Evolutionary conservation across 2,797 vertebrate genomes (phyloP).

Genomic region (Schizopygopsis pylzovi): DNA sequence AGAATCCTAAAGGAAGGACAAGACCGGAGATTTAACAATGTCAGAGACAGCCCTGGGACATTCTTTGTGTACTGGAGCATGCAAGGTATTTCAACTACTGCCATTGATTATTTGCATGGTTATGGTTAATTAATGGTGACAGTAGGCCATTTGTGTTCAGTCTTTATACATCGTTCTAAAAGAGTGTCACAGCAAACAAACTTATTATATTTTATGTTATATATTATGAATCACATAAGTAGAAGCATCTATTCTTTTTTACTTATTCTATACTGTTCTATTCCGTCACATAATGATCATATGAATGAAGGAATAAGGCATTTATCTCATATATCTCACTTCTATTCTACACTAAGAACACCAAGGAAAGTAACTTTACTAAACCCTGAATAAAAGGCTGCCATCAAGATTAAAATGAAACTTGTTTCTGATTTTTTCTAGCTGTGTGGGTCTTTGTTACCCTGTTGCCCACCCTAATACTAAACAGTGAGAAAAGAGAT

Average conservation of each 20-base stretch:
- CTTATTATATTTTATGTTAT: neutral
- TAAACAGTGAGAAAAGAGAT: conserved; percentile 77
- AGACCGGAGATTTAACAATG: conserved; percentile 80
- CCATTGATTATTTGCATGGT: conserved; percentile 32
- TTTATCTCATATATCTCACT: neutral
- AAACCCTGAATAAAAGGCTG: neutral
- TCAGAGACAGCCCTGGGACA: conserved; percentile 79
- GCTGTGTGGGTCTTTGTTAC: conserved; percentile 84
- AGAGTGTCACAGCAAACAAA: neutral
- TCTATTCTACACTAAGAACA: neutral
- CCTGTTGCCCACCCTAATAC: conserved; percentile 83
- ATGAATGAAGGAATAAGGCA: no score
- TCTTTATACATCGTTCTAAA: neutral
- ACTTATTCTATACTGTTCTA: neutral
- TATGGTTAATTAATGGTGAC: conserved; percentile 15
- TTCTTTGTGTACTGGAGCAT: conserved; percentile 85
- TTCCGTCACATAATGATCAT: neutral
- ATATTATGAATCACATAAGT: neutral
- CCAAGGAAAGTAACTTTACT: neutral
- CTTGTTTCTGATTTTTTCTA: conserved; percentile 56
- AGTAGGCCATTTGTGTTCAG: neutral
- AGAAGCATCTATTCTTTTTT: neutral
- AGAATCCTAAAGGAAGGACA: conserved; percentile 83
- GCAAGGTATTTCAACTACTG: conserved; percentile 76
- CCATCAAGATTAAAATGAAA: conserved; percentile 29